These are phyloP conservation scores for Petrocephalus schoutedeni DNA, from an alignment of 2,797 vertebrate species.

Conservation along the genomic window DNA sequence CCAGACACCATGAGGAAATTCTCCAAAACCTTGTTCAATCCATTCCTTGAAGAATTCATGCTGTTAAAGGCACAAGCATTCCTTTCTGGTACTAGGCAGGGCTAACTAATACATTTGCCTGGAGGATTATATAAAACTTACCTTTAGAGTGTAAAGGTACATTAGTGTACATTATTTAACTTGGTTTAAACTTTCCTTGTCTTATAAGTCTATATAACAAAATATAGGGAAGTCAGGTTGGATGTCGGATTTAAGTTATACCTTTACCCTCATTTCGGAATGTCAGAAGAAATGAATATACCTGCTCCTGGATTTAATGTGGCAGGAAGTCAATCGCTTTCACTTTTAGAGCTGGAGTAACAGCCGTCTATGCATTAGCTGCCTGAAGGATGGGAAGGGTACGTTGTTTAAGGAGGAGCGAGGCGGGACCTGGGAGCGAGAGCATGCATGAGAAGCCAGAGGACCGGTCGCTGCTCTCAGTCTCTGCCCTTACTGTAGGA, in stretches of 20 bases:
- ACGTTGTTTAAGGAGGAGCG: background rate
- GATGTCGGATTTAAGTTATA: background rate
- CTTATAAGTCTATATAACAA: background rate
- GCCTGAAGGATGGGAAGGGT: background rate
- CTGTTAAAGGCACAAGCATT: background rate
- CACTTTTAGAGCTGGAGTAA: background rate
- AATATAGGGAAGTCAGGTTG: background rate
- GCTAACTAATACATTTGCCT: background rate
- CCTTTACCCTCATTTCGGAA: background rate
- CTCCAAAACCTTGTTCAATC: background rate
- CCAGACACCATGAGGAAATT: background rate
- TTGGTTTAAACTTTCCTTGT: background rate
- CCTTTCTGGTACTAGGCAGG: background rate
- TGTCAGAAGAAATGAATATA: background rate
- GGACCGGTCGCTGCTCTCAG: background rate
- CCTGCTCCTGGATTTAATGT: background rate
- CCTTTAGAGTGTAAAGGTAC: background rate
- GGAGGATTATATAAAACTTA: background rate
- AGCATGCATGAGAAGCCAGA: background rate
- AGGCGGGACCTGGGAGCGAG: background rate
- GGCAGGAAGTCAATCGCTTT: constrained; percentile 5
- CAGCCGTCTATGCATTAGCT: background rate
- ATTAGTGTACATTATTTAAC: background rate
- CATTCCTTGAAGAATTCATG: background rate
- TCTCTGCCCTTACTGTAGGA: background rate